A percentile compares a stretch with the other conserved stretches of the same genome.
Evolutionary conservation across 2,888 invertebrate genomes (phyloP).

Genomic region (Ariolimax columbianus): DNA sequence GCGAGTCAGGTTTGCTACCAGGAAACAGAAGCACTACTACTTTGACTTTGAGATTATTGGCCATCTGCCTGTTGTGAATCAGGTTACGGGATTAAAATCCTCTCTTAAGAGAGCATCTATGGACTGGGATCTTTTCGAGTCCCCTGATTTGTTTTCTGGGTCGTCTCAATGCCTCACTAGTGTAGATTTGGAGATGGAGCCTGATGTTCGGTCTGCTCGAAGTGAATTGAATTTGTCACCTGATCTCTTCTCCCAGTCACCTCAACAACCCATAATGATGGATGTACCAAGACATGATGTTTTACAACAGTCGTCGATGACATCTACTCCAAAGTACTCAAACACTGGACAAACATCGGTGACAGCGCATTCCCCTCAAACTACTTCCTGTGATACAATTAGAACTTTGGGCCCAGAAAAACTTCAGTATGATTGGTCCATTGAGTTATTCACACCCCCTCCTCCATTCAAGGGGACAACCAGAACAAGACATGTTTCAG

Average conservation of each 20-base stretch:
- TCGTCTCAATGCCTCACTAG: neutral
- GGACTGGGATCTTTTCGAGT: neutral
- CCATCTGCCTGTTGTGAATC: neutral
- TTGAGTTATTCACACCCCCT: conserved; percentile 4
- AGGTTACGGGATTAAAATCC: neutral
- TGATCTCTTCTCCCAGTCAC: conserved; percentile 8
- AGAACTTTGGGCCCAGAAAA: neutral
- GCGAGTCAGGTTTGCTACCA: neutral
- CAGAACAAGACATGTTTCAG: neutral
- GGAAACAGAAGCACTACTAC: neutral
- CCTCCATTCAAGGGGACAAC: neutral
- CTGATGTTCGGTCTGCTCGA: neutral
- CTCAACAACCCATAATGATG: neutral
- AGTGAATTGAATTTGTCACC: neutral
- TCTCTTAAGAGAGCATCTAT: neutral
- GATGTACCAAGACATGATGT: neutral
- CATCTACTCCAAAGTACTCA: neutral
- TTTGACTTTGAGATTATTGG: neutral
- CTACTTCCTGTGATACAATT: neutral
- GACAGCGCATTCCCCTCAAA: neutral
- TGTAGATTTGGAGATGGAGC: too few relatives aligned
- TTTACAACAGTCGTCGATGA: too few relatives aligned
- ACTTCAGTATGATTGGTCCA: neutral
- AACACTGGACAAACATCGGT: neutral
- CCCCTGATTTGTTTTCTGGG: conserved; percentile 19